Conservation (phyloP, 2,797 vertebrate species). For the Staurois parvus region DNA sequence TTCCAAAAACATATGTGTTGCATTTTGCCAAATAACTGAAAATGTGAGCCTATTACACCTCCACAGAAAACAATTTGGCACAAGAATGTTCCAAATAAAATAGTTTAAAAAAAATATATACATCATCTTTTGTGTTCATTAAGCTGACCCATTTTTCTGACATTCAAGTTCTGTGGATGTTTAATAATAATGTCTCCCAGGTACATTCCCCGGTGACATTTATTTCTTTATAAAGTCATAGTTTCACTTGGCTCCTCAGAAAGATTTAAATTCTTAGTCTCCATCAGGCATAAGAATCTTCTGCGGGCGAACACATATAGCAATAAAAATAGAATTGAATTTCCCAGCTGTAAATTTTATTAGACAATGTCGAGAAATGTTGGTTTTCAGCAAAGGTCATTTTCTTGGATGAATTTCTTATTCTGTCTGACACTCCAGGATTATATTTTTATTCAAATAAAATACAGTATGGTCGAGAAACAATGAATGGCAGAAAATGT, state of each 20-base stretch:
- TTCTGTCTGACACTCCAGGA: slow-evolving; percentile 61
- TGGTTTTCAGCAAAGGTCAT: slow-evolving; percentile 66
- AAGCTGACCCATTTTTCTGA: background rate
- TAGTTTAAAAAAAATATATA: background rate
- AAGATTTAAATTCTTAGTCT: slow-evolving; percentile 50
- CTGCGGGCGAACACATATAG: slow-evolving; percentile 69
- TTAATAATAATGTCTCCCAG: slow-evolving; percentile 26
- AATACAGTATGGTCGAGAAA: slow-evolving; percentile 70
- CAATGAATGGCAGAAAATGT: slow-evolving; percentile 77
- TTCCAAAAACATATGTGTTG: slow-evolving; percentile 24
- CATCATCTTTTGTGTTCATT: slow-evolving; percentile 4
- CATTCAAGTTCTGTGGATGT: background rate
- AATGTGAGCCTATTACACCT: background rate
- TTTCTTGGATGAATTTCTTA: slow-evolving; percentile 73
- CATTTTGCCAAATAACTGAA: slow-evolving; percentile 20
- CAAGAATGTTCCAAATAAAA: background rate
- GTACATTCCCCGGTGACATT: slow-evolving; percentile 18
- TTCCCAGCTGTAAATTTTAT: slow-evolving; percentile 68
- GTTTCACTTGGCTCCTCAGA: slow-evolving; percentile 17
- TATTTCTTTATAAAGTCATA: slow-evolving; percentile 14
- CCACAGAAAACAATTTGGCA: background rate
- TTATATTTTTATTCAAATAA: slow-evolving; percentile 57
- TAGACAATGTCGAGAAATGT: slow-evolving; percentile 58
- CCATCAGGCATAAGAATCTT: slow-evolving; percentile 69
- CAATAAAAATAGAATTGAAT: slow-evolving; percentile 76